Conservation (phyloP, 2,113 vertebrate species). For the Phalacrocorax brasilianus region DNA sequence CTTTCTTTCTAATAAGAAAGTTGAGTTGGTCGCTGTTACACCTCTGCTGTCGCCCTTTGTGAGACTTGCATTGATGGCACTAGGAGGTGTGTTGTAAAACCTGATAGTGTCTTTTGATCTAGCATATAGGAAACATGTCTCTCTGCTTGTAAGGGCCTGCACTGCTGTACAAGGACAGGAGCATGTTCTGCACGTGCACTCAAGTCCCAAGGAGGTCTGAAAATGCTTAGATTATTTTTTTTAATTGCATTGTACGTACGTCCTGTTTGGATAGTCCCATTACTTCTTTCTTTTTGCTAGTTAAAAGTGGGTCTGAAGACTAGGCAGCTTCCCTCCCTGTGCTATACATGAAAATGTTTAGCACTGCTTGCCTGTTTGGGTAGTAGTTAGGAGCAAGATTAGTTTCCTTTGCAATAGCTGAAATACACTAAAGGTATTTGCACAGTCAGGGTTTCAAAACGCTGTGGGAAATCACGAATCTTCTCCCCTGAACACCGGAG, state of each 20-base stretch:
- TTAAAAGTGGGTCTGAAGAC: neutral
- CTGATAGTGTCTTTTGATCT: neutral
- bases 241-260: neutral
- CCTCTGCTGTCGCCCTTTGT: neutral
- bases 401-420: neutral
- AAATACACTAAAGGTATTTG: neutral
- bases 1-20: neutral
- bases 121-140: neutral
- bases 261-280: neutral
- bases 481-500: neutral
- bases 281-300: neutral
- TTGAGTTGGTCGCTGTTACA: neutral
- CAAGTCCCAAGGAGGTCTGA: neutral
- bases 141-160: neutral
- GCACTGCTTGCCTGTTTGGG: fast-evolving
- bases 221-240: neutral
- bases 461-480: neutral
- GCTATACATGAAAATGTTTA: neutral
- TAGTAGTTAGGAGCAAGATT: neutral
- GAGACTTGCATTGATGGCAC: neutral
- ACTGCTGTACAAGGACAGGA: neutral
- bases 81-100: slow-evolving; percentile 8
- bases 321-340: neutral
- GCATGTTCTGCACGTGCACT: neutral
- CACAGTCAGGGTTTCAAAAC: neutral